Evolutionary conservation across 2,113 vertebrate species (phyloP), one percentile per base, ranked within the genome.

Genomic region (Nothocercus nigrocapillus): DNA sequence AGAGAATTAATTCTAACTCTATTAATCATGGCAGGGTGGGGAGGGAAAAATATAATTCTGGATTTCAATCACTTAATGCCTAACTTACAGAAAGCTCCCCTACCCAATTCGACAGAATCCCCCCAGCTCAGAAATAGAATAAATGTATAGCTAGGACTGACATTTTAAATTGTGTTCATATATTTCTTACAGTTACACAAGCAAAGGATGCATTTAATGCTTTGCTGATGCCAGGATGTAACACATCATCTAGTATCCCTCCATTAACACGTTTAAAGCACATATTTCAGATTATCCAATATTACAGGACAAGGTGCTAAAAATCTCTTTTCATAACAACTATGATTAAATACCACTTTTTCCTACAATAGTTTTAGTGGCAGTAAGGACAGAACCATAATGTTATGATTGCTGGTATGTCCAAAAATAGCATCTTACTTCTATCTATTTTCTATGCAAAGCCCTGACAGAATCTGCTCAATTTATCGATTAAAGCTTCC

Each of bases 11-110:
- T 81, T 87, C 94, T 94, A 83, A 74, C 70, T 84, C 91, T 95
- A 62, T 78, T 96, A 92, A 96, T 81, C 86, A 47, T 82, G 9
- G 44, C 5, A 67, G 76, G 70, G 9, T 73, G 8, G 58, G 44
- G 13, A 54, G 14, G 53, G 53, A 17, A 66, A 54, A 72, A 59
- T 66, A 92, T 28, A 95, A 88, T 77, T 85, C 74, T 88, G 84
- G 32, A 96, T 95, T 96, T 96, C 81, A 93, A 87, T 93, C 95
- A 89, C n/a, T 83, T 36, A 88, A 47, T 40, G 59, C 89, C 66
- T 89, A 42, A 40, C 40, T 94, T 80, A 67, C 5, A 86, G 85
- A 28, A 93, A 91, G 38, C 20, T 90, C 76, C 83, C 40, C 74
- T 21, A 68, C 20, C 12, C 45, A 0, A 1, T 63, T 24, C 42